A percentile compares a stretch with the other conserved stretches of the same genome.
Conservation (phyloP, 2,113 vertebrate genomes). For the Monarcha castaneiventris region DNA sequence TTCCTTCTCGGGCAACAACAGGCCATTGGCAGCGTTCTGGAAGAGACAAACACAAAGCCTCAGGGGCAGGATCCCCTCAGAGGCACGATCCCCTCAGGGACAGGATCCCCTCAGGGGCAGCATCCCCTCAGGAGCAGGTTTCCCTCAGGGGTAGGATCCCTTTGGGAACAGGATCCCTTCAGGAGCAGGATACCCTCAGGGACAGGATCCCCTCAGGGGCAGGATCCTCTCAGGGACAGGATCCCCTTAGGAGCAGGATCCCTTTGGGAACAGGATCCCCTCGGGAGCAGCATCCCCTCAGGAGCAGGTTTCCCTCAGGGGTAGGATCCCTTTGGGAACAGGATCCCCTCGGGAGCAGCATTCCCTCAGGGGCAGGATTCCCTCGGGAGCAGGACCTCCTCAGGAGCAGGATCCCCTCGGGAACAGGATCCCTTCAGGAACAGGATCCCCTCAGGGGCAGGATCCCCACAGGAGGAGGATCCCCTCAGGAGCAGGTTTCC, state of each 20-base stretch:
- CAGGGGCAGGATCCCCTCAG: not conserved
- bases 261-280: fast-evolving
- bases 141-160: fast-evolving
- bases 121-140: fast-evolving
- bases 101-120: fast-evolving
- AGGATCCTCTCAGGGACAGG: fast-evolving
- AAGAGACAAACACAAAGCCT: not conserved
- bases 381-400: fast-evolving
- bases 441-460: fast-evolving
- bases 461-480: fast-evolving
- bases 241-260: fast-evolving
- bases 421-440: fast-evolving
- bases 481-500: fast-evolving
- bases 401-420: fast-evolving
- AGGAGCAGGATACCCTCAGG: fast-evolving
- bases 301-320: fast-evolving
- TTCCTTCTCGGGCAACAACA: not conserved
- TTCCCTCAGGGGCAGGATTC: fast-evolving
- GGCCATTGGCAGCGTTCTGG: conserved; percentile 54
- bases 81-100: fast-evolving
- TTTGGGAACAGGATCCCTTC: fast-evolving
- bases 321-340: fast-evolving
- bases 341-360: fast-evolving
- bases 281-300: fast-evolving
- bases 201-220: fast-evolving